Percentiles rank a stretch among this genome's conserved stretches.
Evolutionary conservation across 2,888 invertebrate species (phyloP).

Genomic region (Drosophila acutilabella): DNA sequence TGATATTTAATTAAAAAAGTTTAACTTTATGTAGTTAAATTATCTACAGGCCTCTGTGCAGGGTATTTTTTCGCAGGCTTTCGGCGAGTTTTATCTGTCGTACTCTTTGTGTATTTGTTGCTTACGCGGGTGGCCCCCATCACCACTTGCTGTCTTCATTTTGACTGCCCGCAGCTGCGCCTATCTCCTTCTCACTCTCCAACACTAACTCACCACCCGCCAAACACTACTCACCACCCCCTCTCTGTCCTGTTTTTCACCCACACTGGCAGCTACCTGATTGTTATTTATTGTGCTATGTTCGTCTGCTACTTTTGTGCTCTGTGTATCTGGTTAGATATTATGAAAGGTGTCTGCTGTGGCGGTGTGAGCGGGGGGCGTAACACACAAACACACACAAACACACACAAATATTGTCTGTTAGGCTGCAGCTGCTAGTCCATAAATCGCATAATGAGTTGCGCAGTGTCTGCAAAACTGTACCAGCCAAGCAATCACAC

Average conservation of each 20-base stretch:
- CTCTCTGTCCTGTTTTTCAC: too few relatives aligned
- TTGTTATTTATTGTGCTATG: slow-evolving; percentile 69
- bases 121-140: slow-evolving; percentile 54
- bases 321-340: slow-evolving; percentile 38
- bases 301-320: slow-evolving; percentile 56
- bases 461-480: slow-evolving; percentile 46
- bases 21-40: neutral
- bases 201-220: neutral
- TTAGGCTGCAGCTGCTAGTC: slow-evolving; percentile 27
- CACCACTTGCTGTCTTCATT: slow-evolving; percentile 37
- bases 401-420: slow-evolving; percentile 4
- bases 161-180: slow-evolving; percentile 59
- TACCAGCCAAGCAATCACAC: neutral
- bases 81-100: neutral
- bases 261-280: slow-evolving; percentile 59
- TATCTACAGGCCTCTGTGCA: neutral
- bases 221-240: slow-evolving; percentile 20
- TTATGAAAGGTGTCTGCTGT: slow-evolving; percentile 46
- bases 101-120: slow-evolving; percentile 6
- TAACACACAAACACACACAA: slow-evolving; percentile 12
- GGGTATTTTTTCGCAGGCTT: neutral
- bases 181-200: slow-evolving; percentile 25
- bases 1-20: neutral
- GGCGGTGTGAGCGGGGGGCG: neutral
- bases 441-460: slow-evolving; percentile 54